Conservation (phyloP, 1,140 invertebrate genomes). For the Leptinotarsa undecemlineata region DNA sequence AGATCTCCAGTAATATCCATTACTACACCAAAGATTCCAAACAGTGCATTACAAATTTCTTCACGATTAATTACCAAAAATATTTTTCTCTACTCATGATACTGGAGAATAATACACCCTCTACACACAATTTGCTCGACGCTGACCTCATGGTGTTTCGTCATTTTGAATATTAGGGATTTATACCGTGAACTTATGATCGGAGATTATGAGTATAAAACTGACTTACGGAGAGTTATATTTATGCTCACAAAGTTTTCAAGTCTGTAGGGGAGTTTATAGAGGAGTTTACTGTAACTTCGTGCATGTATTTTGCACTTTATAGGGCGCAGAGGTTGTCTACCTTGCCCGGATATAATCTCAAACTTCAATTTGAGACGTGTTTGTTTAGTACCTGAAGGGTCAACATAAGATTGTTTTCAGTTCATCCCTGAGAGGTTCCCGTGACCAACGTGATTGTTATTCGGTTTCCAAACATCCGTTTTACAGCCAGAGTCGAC, state of each 20-base stretch:
- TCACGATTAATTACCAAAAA: too few species aligned
- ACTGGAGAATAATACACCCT: too few species aligned
- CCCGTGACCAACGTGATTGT: neutral
- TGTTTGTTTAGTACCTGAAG: slow-evolving; percentile 3
- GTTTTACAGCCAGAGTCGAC: too few species aligned
- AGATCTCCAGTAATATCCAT: too few species aligned
- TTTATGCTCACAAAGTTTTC: neutral
- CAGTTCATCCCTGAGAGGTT: neutral
- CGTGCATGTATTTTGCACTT: slow-evolving; percentile 4
- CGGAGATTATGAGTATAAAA: slow-evolving; percentile 8
- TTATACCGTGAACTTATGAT: slow-evolving; percentile 6
- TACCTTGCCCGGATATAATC: neutral
- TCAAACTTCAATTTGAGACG: neutral
- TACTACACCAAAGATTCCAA: too few species aligned
- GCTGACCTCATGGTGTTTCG: neutral
- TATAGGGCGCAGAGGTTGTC: neutral
- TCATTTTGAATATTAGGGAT: neutral
- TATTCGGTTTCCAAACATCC: too few species aligned
- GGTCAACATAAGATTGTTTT: neutral
- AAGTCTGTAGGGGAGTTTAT: slow-evolving; percentile 1
- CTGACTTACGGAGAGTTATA: slow-evolving; percentile 5
- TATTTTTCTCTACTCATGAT: too few species aligned
- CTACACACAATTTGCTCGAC: too few species aligned
- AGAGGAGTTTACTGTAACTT: slow-evolving; percentile 1
- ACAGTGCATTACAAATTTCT: too few species aligned